These are phyloP conservation scores for Anser cygnoides DNA, from an alignment of 2,113 vertebrate species.

Conservation along the genomic window DNA sequence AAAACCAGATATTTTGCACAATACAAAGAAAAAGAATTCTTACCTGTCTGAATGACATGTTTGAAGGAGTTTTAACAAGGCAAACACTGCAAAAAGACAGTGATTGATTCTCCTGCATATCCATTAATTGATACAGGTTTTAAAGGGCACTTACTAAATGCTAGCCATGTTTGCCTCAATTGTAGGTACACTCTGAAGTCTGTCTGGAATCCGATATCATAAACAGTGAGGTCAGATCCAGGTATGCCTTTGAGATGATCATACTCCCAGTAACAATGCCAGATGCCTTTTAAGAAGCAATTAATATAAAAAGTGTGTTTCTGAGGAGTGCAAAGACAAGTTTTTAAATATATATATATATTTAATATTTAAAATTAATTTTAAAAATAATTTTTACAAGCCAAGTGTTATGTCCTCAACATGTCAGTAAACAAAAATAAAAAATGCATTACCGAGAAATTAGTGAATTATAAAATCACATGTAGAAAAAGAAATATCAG, in stretches of 20 bases:
- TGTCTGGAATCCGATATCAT: slow-evolving; percentile 88
- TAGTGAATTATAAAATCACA: not conserved
- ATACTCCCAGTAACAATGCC: slow-evolving; percentile 90
- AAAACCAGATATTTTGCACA: not conserved
- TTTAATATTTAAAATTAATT: no score
- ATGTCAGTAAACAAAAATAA: not conserved
- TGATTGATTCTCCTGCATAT: not conserved
- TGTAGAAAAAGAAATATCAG: not conserved
- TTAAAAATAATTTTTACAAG: not conserved
- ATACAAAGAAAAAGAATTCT: not conserved
- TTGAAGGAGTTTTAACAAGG: not conserved
- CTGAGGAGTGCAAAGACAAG: not conserved
- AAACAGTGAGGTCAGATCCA: slow-evolving; percentile 81
- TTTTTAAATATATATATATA: not conserved
- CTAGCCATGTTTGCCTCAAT: slow-evolving; percentile 91
- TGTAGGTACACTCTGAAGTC: slow-evolving; percentile 88
- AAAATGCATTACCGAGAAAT: not conserved
- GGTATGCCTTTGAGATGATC: slow-evolving; percentile 76
- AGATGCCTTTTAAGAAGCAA: slow-evolving; percentile 83
- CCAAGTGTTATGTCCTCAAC: not conserved
- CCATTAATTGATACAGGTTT: slow-evolving; percentile 5
- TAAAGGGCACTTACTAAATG: slow-evolving; percentile 86
- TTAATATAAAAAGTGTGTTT: not conserved
- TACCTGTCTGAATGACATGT: not conserved
- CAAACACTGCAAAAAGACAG: not conserved